Percentiles rank a stretch among this genome's conserved stretches.
These are phyloP conservation scores for Hyles vespertilio DNA, from an alignment of 1,140 invertebrate genomes.

Conservation along the genomic window DNA sequence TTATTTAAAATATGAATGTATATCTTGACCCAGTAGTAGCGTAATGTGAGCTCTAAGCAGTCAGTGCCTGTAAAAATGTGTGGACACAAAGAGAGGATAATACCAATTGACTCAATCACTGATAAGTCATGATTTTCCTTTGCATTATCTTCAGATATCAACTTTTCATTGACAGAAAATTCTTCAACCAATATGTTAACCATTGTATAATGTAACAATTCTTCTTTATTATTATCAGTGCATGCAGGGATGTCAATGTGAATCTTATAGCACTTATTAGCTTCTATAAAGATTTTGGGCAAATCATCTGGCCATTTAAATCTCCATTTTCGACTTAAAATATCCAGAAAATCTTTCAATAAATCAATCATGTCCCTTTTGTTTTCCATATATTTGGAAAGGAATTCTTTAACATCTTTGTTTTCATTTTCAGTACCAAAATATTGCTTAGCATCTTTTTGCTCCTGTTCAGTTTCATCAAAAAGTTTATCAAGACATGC, in stretches of 20 bases:
- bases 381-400: constrained; percentile 74
- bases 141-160: constrained; percentile 54
- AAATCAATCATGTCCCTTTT: constrained; percentile 79
- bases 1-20: constrained; percentile 63
- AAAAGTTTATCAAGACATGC: constrained; percentile 80
- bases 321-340: constrained; percentile 78
- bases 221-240: constrained; percentile 65
- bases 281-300: constrained; percentile 77
- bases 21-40: constrained; percentile 65
- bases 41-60: constrained; percentile 50
- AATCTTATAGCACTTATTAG: constrained; percentile 75
- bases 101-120: constrained; percentile 57
- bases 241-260: constrained; percentile 77
- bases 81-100: constrained; percentile 64
- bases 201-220: constrained; percentile 76
- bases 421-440: constrained; percentile 81
- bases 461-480: constrained; percentile 74
- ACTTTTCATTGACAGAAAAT: constrained; percentile 77
- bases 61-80: constrained; percentile 53
- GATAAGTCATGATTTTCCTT: constrained; percentile 43
- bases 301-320: constrained; percentile 80
- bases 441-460: constrained; percentile 62
- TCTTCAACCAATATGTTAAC: constrained; percentile 81
- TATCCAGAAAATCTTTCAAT: constrained; percentile 77
- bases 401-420: constrained; percentile 79